phyloP scores from a whole-genome alignment of 2,888 invertebrate species.

The Ophion obscuratus region DNA sequence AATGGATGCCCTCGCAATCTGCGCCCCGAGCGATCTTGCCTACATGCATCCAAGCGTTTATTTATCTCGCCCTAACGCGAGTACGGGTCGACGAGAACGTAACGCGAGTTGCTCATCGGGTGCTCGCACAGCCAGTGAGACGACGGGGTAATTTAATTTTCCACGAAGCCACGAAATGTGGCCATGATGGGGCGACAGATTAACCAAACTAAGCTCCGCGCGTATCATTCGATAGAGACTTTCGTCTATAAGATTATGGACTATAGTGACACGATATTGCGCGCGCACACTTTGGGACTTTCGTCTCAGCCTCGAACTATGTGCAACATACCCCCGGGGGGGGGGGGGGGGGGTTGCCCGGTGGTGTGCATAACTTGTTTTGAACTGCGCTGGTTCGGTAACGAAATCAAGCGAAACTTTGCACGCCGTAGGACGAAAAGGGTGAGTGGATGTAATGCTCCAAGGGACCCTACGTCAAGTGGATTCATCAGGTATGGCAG shows the following conservation, averaged over 20 bases:
- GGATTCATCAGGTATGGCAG: slow-evolving; percentile 12
- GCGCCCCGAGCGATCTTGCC: too few species aligned
- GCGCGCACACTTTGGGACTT: slow-evolving; percentile 31
- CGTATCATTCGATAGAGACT: slow-evolving; percentile 59
- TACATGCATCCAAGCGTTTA: slow-evolving; percentile 28
- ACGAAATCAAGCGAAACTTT: slow-evolving; percentile 63
- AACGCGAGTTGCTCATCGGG: slow-evolving; percentile 68
- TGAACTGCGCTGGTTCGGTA: slow-evolving; percentile 54
- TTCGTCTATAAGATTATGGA: slow-evolving; percentile 61
- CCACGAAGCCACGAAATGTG: slow-evolving; percentile 56
- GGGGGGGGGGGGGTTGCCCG: slow-evolving; percentile 23
- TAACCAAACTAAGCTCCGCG: slow-evolving; percentile 63
- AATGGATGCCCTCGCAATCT: too few species aligned
- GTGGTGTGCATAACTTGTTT: slow-evolving; percentile 55
- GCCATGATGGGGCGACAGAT: slow-evolving; percentile 56
- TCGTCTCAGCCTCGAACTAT: slow-evolving; percentile 47
- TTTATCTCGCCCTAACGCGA: slow-evolving; percentile 34
- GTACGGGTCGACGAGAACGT: slow-evolving; percentile 21
- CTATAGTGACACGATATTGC: slow-evolving; percentile 18
- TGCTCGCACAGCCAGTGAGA: slow-evolving; percentile 31
- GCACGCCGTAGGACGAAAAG: slow-evolving; percentile 4
- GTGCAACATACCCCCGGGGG: background rate
- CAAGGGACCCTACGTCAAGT: slow-evolving; percentile 17
- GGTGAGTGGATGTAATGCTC: slow-evolving; percentile 15
- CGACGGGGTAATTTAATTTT: slow-evolving; percentile 75